Evolutionary conservation across 2,797 vertebrate species (phyloP), one percentile per base, ranked within the genome.

Genomic region (Halcyon chelicuti): DNA sequence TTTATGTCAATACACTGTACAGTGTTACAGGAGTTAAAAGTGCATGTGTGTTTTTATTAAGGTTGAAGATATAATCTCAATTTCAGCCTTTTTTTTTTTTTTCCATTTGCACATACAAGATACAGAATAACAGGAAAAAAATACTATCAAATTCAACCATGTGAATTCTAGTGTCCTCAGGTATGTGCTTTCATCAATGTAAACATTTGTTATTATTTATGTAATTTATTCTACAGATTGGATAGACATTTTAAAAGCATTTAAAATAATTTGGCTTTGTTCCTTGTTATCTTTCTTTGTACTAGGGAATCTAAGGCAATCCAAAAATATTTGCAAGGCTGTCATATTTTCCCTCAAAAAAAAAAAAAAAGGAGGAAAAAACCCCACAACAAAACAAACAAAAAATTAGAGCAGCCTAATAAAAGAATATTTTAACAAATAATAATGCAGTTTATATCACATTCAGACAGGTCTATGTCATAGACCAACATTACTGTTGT

Each of bases 401-500:
- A 46, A 61, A 49, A 37, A 4, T 4, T 5, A 25, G 4, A 63
- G 8, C 1, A 73, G 0, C 6, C 6, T 26, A 63, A 77, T 22
- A 20, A 42, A 62, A 62, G 26, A 49, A 18, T 0, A 33, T 0
- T 7, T 51, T 63, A 63, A 55, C 9, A 10, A 75, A 12, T 35
- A 62, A 55, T 2, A 0, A 51, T 62, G 5, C 5, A 35, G 3
- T 44, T 86, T 67, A 37, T 6, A n/a, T 70, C 0, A 6, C 6
- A 12, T 79, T 62, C 16, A 31, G 12, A 16, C 4, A 21, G 19
- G 22, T 73, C 5, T 15, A 54, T 37, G 12, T 63, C 10, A 10
- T 9, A 57, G 55, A 68, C 29, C 25, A 55, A 52, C 7, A 17
- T 4, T 54, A 9, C 10, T 73, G 28, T 29, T 66, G 5, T 46